Conservation (phyloP, 1,140 invertebrate species). For the Eumaeus atala region DNA sequence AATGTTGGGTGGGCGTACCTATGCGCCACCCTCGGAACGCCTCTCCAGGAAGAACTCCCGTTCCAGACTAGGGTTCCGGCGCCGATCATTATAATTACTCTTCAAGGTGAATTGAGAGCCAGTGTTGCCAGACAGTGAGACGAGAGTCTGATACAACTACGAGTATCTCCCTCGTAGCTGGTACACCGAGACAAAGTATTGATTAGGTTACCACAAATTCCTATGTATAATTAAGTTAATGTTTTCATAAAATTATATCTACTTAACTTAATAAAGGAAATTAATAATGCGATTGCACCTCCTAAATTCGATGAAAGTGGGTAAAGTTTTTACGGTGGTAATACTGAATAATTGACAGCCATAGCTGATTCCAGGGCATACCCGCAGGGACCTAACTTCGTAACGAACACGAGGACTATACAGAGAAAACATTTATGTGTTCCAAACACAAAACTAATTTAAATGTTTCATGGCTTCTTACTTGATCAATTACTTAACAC, state of each 20-base stretch:
- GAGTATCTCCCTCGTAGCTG: constrained; percentile 37
- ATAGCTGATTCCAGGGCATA: constrained; percentile 13
- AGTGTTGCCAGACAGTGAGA: constrained; percentile 55
- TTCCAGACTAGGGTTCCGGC: constrained; percentile 68
- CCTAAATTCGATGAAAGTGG: constrained; percentile 30
- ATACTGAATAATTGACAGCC: constrained; percentile 7
- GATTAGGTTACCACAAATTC: no score
- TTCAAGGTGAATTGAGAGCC: constrained; percentile 69
- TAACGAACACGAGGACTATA: constrained; percentile 20
- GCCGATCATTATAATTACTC: constrained; percentile 74
- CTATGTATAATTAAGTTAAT: no score
- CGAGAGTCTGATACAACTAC: constrained; percentile 44
- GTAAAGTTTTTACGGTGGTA: background rate
- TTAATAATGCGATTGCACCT: no score
- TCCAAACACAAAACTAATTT: constrained; percentile 26
- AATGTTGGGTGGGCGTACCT: constrained; percentile 57
- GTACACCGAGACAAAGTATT: constrained; percentile 22
- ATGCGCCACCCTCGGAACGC: constrained; percentile 64
- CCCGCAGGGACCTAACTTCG: constrained; percentile 16
- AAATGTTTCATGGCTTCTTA: background rate
- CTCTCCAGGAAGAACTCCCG: constrained; percentile 67
- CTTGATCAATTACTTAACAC: background rate
- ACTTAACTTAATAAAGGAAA: no score
- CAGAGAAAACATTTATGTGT: constrained; percentile 43
- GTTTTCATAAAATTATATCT: no score